Evolutionary conservation across 2,797 vertebrate genomes (phyloP).

Genomic region (Morus bassanus): DNA sequence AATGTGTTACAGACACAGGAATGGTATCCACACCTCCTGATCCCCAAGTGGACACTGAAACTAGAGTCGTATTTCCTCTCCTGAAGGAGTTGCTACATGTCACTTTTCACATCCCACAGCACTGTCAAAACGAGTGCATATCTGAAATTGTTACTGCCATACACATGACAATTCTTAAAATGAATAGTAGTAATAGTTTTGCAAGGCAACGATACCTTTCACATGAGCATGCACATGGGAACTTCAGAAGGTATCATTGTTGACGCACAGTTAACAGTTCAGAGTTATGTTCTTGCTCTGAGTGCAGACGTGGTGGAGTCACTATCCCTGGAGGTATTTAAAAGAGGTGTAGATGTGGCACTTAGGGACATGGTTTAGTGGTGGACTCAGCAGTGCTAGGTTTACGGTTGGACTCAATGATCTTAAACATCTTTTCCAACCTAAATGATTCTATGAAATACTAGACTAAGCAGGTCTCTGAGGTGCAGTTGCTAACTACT

Average conservation of each 20-base stretch:
- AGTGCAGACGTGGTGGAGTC: not conserved
- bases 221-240: not conserved
- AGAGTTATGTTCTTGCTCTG: not conserved
- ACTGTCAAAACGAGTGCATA: not conserved
- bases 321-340: not conserved
- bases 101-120: not conserved
- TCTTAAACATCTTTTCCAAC: not conserved
- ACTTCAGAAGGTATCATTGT: not conserved
- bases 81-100: not conserved
- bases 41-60: not conserved
- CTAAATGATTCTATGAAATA: not conserved
- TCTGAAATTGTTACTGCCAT: not conserved
- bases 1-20: not conserved
- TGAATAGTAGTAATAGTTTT: not conserved
- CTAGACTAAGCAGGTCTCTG: not conserved
- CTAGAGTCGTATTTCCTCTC: not conserved
- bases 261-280: not conserved
- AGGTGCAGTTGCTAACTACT: not conserved
- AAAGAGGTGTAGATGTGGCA: not conserved
- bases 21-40: not conserved
- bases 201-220: not conserved
- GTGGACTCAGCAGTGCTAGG: not conserved
- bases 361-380: not conserved
- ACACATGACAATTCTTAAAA: not conserved
- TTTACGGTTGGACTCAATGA: not conserved